A percentile compares a stretch with the other conserved stretches of the same genome.
Conservation (phyloP, 37 sponge, comb jelly and placozoan genomes). For the Aphrocallistes beatrix region DNA sequence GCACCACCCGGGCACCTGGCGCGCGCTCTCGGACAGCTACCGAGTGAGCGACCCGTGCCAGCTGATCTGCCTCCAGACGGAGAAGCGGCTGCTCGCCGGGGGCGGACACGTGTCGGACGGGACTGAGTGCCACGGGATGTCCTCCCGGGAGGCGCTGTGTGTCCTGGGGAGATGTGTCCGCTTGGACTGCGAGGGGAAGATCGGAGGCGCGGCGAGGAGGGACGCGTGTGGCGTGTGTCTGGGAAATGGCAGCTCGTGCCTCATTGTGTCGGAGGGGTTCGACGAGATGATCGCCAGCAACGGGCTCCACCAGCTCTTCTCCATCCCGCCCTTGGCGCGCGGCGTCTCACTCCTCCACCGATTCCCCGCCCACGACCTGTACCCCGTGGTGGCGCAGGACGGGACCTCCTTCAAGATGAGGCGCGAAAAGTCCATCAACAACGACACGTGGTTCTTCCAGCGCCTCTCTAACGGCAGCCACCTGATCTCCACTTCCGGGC, state of each 20-base stretch:
- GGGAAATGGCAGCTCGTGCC: background rate
- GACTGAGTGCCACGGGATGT: background rate
- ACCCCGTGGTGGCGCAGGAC: background rate
- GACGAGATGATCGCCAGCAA: background rate
- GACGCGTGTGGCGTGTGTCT: conserved; percentile 11
- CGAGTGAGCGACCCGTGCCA: background rate
- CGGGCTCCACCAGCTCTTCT: background rate
- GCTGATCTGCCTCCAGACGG: background rate
- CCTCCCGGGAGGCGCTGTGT: background rate
- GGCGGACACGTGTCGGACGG: background rate
- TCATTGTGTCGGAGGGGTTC: background rate
- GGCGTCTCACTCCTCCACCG: background rate
- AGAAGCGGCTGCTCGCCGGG: background rate
- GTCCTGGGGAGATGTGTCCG: background rate
- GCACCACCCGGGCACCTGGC: background rate
- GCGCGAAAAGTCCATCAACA: background rate
- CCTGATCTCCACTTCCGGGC: background rate
- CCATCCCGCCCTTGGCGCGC: background rate
- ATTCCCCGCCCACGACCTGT: background rate
- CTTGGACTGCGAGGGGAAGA: background rate
- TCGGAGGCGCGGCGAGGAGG: background rate
- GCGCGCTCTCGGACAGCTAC: background rate
- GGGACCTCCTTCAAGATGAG: background rate
- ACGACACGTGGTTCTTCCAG: background rate
- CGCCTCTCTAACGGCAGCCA: background rate